Percentiles rank a stretch among this genome's conserved stretches.
Evolutionary conservation across 2,888 invertebrate genomes (phyloP).

Genomic region (Athalia rosae): DNA sequence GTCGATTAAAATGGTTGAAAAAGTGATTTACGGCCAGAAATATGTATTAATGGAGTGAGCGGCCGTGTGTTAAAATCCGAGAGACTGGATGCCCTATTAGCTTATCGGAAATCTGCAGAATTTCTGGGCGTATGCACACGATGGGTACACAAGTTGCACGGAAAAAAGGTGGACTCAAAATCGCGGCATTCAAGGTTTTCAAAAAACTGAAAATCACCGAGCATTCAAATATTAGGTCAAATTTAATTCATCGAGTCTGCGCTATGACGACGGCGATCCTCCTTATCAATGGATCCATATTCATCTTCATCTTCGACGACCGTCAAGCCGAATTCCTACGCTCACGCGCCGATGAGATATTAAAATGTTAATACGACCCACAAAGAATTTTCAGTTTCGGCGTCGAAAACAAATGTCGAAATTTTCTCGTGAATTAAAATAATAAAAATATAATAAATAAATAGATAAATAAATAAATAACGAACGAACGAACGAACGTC

Average conservation of each 20-base stretch:
- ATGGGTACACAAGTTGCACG: too few species aligned
- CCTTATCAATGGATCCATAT: not conserved
- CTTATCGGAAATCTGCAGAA: too few species aligned
- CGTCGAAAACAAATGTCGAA: constrained; percentile 17
- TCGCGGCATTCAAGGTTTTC: too few species aligned
- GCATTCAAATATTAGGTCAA: not conserved
- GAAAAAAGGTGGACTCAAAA: too few species aligned
- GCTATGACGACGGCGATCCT: not conserved
- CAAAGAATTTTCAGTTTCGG: constrained; percentile 1
- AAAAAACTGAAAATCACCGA: not conserved
- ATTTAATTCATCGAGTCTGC: not conserved
- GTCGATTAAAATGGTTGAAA: not conserved
- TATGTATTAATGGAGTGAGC: constrained; percentile 17
- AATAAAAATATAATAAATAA: too few species aligned
- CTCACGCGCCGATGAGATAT: not conserved
- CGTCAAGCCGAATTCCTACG: not conserved
- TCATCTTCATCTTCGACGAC: constrained; percentile 1
- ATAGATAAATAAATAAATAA: too few species aligned
- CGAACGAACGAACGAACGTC: not conserved
- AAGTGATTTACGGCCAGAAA: constrained; percentile 1
- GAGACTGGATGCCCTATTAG: too few species aligned
- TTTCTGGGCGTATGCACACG: too few species aligned
- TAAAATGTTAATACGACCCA: constrained; percentile 33
- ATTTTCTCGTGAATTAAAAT: not conserved
- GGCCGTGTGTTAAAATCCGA: not conserved